Evolutionary conservation across 2,113 vertebrate genomes (phyloP), one percentile per base, ranked within the genome.

Genomic region (Hylia prasina): DNA sequence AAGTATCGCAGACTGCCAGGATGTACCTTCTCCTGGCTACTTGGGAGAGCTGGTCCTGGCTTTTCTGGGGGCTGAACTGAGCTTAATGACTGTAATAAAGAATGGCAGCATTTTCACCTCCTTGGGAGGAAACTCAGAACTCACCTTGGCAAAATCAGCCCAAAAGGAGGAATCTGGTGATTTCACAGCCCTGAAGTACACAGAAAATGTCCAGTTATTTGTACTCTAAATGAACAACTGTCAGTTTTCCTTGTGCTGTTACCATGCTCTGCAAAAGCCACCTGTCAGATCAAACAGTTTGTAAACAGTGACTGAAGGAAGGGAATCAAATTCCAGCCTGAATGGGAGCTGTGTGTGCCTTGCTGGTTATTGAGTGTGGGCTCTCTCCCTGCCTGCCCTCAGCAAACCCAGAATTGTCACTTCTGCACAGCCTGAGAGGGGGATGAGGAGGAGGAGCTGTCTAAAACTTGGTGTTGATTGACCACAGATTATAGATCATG

Each of bases 81-180:
- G 4, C 40, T 90, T 30, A 2, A 1, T 28, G 21, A 1, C 18
- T 44, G 33, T n/a, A 25, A 47, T 8, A 20, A 56, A 1, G 2
- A 35, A 24, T 3, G 3, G 27, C 47, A 35, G 15, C 0, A 1
- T 45, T 47, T 58, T 70, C 31, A 63, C 39, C 48, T 54, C 37
- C 19, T n/a, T 30, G 28, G 39, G 63, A 27, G 37, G 37, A 61
- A 93, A n/a, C 11, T 79, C 83, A 71, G n/a, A 45, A 1, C 16
- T 75, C 5, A 37, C 23, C 10, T 61, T 70, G n/a, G 4, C 31
- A 42, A 86, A 93, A 44, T 9, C n/a, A 75, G 24, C 57, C 40
- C 42, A 1, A 51, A 48, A 73, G 20, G 50, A 92, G 75, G 71
- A 60, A 31, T 6, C 6, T 11, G 47, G 14, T 63, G 42, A 33